Evolutionary conservation across 35 echinoderm and acorn worm genomes (phyloP).

Genomic region (Diadema setosum): DNA sequence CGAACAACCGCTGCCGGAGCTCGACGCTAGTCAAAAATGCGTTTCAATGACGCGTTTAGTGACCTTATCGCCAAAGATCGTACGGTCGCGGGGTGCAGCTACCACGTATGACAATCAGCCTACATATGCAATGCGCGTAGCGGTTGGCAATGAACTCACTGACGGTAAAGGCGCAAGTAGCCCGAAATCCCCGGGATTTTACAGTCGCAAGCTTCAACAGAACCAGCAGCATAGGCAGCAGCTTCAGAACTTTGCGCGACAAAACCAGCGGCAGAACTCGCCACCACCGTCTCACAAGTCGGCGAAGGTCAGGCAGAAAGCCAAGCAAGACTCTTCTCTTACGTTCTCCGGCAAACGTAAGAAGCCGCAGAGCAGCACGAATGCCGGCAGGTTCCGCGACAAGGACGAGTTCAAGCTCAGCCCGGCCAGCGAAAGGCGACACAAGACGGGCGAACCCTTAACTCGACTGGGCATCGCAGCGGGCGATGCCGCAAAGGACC

Average conservation of each 20-base stretch:
- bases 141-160: background rate
- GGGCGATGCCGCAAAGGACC: background rate
- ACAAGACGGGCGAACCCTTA: background rate
- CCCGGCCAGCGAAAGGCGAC: background rate
- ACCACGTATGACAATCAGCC: background rate
- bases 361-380: background rate
- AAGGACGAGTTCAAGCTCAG: background rate
- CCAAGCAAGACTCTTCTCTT: background rate
- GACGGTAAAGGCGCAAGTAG: background rate
- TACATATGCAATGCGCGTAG: no score
- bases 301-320: background rate
- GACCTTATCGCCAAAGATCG: background rate
- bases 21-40: background rate
- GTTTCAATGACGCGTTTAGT: background rate
- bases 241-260: background rate
- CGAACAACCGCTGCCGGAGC: background rate
- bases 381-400: background rate
- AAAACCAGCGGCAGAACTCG: background rate
- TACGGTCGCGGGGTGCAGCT: background rate
- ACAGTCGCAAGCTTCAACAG: background rate
- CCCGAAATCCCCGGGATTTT: background rate
- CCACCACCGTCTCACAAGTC: background rate
- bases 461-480: background rate
- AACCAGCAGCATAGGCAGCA: background rate
- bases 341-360: background rate